Base-by-base conservation (phyloP, 2,113 vertebrate species). In the Calidris pugnax region DNA sequence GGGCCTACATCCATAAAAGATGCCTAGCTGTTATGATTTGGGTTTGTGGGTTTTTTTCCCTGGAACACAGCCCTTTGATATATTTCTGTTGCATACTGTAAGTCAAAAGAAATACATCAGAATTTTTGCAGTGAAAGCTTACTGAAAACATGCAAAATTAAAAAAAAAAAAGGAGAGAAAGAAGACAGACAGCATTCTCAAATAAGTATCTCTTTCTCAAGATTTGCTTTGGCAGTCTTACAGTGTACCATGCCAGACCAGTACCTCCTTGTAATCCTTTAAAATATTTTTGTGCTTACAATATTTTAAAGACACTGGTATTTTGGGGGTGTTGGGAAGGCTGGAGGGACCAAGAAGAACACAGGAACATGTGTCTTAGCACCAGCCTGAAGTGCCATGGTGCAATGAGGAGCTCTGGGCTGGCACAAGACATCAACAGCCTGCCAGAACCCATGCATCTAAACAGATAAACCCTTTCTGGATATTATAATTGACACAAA, bases 191-290 rank as follows among this genome's bases (percentile, higher is more conserved):
- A 77, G 28, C 71, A 95, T 90, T 95, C 50, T 77, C 32, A 83
- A 67, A 63, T 8, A 21, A 43, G 47, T 28, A 11, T 62, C 6
- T 56, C 14, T 74, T 27, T 76, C 62, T 87, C 67, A 78, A 32
- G 23, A 74, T 93, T 92, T 94, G 16, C 30, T 92, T 95, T 93
- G 75, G 85, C 93, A 92, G 33, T 59, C 32, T 33, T 59, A 71
- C 47, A 71, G 16, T 4, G 3, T 19, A 90, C 19, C 35, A 51
- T 71, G 56, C 57, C 85, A 95, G 63, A 90, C n/a, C n/a, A 83
- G 51, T 71, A 90, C 63, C 68, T 94, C 68, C 59, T 51, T 88
- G 47, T 75, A 93, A 86, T 51, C 57, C 55, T 33, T 50, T 90
- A 77, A 90, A 95, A 86, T 77, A 76, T 83, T 87, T 76, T 85